A percentile compares a stretch with the other conserved stretches of the same genome.
phyloP scores from a whole-genome alignment of 2,113 vertebrate genomes.

The Stercorarius parasiticus region DNA sequence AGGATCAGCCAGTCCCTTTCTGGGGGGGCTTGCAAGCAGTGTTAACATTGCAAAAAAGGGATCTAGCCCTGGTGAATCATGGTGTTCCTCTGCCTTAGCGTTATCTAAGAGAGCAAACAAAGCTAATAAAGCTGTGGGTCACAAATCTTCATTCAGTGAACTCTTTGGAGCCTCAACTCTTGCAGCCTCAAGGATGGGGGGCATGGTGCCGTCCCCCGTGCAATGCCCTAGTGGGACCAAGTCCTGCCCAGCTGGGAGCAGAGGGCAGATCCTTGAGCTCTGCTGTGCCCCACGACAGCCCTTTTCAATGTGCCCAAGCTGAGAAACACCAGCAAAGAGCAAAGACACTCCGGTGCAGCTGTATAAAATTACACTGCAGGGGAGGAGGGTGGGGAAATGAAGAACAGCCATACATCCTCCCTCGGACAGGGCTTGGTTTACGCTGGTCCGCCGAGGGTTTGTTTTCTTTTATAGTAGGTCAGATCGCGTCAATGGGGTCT shows the following conservation, averaged over 20 bases:
- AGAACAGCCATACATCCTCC: conserved; percentile 32
- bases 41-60: accelerated
- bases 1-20: neutral
- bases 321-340: neutral
- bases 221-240: accelerated
- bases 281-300: accelerated
- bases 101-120: neutral
- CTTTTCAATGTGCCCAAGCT: neutral
- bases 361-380: conserved; percentile 10
- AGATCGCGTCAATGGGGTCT: accelerated
- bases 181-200: accelerated
- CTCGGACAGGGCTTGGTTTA: neutral
- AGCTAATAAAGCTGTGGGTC: neutral
- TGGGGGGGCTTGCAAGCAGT: neutral
- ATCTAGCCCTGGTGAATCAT: neutral
- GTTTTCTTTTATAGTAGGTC: neutral
- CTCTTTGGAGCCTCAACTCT: neutral
- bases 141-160: neutral
- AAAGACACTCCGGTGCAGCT: neutral
- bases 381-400: conserved; percentile 33
- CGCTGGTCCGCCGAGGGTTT: neutral
- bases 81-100: neutral
- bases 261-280: neutral
- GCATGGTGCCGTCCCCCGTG: accelerated
- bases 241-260: neutral